Evolutionary conservation across 2,888 invertebrate genomes (phyloP).

Genomic region (Agonopterix heracliana): DNA sequence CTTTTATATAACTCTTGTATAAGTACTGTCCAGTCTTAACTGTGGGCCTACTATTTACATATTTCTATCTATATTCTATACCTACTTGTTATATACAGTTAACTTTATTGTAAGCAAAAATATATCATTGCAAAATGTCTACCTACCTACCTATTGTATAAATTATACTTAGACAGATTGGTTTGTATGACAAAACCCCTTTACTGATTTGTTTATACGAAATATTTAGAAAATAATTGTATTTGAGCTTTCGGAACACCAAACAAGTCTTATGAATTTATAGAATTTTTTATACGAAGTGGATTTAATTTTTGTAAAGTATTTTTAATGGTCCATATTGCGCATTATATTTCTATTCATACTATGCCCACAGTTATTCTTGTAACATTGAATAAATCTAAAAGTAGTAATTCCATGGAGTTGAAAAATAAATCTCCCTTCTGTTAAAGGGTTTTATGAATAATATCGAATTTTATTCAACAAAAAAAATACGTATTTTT

Average conservation of each 20-base stretch:
- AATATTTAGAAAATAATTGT: background rate
- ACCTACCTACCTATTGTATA: background rate
- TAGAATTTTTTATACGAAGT: slow-evolving; percentile 34
- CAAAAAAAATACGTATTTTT: slow-evolving; percentile 59
- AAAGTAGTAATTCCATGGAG: slow-evolving; percentile 36
- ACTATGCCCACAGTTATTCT: slow-evolving; percentile 39
- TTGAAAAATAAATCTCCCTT: slow-evolving; percentile 25
- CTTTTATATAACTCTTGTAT: slow-evolving; percentile 3
- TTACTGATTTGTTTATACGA: background rate
- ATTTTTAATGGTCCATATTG: slow-evolving; percentile 10
- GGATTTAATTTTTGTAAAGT: slow-evolving; percentile 9
- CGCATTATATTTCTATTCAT: slow-evolving; percentile 8
- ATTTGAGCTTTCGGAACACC: slow-evolving; percentile 56
- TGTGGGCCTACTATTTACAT: slow-evolving; percentile 3
- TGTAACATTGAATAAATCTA: slow-evolving; percentile 20
- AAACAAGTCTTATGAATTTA: slow-evolving; percentile 65
- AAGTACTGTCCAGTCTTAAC: slow-evolving; percentile 2
- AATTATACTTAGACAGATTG: background rate
- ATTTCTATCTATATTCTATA: background rate
- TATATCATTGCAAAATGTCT: too few species aligned
- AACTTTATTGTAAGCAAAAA: too few species aligned
- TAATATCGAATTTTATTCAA: slow-evolving; percentile 62
- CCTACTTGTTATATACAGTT: too few species aligned
- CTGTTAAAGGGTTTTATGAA: slow-evolving; percentile 32
- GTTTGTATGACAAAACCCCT: background rate